These are phyloP conservation scores for Pseudomyrmex dendroicus DNA, from an alignment of 1,140 invertebrate genomes.

Conservation along the genomic window DNA sequence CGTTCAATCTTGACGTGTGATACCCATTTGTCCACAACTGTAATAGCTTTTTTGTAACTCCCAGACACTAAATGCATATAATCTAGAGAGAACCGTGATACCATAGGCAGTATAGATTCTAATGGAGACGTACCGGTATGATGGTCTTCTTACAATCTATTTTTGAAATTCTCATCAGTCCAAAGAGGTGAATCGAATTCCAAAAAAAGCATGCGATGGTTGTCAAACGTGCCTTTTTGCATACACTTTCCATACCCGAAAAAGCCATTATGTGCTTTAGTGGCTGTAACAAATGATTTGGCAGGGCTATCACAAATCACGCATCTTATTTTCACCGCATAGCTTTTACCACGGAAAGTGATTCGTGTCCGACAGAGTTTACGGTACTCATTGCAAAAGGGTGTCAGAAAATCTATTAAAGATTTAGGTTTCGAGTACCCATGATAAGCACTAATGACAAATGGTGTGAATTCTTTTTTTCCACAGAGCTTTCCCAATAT, in stretches of 20 bases:
- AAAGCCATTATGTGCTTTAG: slow-evolving; percentile 20
- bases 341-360: slow-evolving; percentile 3
- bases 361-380: not conserved
- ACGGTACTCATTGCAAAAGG: slow-evolving; percentile 19
- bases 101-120: too few species aligned
- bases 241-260: not conserved
- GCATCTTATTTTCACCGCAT: slow-evolving; percentile 30
- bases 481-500: slow-evolving; percentile 23
- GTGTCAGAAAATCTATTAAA: not conserved
- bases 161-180: slow-evolving; percentile 2
- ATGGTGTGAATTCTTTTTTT: slow-evolving; percentile 1
- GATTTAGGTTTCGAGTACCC: not conserved
- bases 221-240: slow-evolving; percentile 6
- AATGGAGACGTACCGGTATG: too few species aligned
- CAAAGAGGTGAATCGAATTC: not conserved
- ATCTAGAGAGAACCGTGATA: too few species aligned
- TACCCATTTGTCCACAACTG: slow-evolving; percentile 8
- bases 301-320: slow-evolving; percentile 43
- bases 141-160: not conserved
- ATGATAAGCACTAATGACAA: slow-evolving; percentile 36
- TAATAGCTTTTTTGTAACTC: too few species aligned
- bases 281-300: slow-evolving; percentile 30
- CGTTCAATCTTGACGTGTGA: slow-evolving; percentile 17
- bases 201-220: slow-evolving; percentile 9
- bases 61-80: too few species aligned